Conservation (phyloP, 2,797 vertebrate genomes). For the Zonotrichia albicollis region DNA sequence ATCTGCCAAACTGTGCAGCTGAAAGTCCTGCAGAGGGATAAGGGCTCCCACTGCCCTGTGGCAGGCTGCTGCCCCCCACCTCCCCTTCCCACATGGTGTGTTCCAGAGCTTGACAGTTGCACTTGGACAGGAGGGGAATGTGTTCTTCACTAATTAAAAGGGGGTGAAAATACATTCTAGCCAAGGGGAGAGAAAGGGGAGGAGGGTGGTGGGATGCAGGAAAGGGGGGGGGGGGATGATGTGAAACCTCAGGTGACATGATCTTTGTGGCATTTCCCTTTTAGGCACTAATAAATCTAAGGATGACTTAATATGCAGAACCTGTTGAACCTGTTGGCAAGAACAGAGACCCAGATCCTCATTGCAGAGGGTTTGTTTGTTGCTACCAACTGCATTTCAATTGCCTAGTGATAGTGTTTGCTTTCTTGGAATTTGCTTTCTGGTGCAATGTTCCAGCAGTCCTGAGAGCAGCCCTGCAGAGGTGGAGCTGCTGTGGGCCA, state of each 20-base stretch:
- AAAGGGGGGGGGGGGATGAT: not conserved
- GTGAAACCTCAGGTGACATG: not conserved
- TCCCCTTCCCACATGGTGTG: not conserved
- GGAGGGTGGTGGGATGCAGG: not conserved
- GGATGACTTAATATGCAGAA: conserved; percentile 31
- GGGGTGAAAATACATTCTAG: not conserved
- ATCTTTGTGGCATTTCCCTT: not conserved
- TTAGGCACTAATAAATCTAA: not conserved
- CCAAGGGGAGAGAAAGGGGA: not conserved
- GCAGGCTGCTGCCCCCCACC: not conserved
- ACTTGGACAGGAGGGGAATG: not conserved
- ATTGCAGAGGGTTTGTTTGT: conserved; percentile 30
- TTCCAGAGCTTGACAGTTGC: not conserved
- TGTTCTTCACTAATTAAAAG: not conserved
- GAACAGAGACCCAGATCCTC: not conserved
- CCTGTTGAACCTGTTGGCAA: conserved; percentile 63
- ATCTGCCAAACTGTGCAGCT: accelerated
- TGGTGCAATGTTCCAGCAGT: conserved; percentile 8
- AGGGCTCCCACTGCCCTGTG: accelerated
- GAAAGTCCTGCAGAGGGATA: not conserved
- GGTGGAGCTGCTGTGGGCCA: not conserved
- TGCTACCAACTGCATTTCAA: conserved; percentile 58
- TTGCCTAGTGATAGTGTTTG: conserved; percentile 69
- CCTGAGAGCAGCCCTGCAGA: not conserved
- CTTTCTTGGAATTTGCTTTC: conserved; percentile 59